phyloP scores from a whole-genome alignment of 2,797 vertebrate genomes.

The Chromis chromis region DNA sequence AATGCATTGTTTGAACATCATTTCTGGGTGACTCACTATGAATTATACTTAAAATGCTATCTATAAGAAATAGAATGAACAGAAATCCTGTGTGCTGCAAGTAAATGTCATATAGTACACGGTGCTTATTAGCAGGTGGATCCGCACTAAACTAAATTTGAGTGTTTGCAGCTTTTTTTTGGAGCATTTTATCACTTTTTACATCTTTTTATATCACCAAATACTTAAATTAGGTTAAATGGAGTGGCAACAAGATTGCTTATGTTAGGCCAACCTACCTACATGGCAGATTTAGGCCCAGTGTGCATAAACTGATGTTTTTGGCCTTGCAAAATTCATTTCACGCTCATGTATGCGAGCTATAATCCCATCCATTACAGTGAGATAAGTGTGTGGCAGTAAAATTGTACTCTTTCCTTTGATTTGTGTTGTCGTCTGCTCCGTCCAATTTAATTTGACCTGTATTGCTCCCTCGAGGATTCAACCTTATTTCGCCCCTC shows the following conservation, averaged over 20 bases:
- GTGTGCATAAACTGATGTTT: background rate
- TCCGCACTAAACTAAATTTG: background rate
- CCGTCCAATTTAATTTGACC: constrained; percentile 8
- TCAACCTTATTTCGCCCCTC: background rate
- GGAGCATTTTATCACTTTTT: too few species aligned
- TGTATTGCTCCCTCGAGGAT: constrained; percentile 9
- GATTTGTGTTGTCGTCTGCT: background rate
- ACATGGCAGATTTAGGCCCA: background rate
- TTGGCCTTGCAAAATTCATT: background rate
- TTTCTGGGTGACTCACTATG: constrained; percentile 15
- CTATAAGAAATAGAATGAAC: background rate
- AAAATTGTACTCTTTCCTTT: background rate
- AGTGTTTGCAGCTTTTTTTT: background rate
- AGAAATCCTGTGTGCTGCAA: background rate
- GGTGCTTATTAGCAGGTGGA: background rate
- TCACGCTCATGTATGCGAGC: background rate
- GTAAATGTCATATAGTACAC: background rate
- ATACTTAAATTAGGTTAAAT: too few species aligned
- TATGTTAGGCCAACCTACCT: too few species aligned
- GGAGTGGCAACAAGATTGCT: too few species aligned
- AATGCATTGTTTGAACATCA: constrained; percentile 8
- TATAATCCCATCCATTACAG: background rate
- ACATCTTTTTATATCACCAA: too few species aligned
- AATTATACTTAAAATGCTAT: background rate
- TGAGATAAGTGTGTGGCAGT: background rate